Evolutionary conservation across 2,797 vertebrate genomes (phyloP).

Genomic region (Calcarius lapponicus): DNA sequence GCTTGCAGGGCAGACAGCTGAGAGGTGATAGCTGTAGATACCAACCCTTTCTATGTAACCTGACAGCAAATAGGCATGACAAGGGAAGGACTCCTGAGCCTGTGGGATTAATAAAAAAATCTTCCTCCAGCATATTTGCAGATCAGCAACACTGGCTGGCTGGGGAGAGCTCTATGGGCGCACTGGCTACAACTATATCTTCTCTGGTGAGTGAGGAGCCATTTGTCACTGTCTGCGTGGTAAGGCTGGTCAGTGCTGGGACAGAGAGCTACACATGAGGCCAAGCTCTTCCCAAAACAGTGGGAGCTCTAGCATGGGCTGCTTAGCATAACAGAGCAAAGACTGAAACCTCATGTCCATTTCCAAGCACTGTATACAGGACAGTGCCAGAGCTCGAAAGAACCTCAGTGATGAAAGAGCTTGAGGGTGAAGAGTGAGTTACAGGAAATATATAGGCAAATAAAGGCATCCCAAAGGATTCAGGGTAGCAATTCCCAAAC

Average conservation of each 20-base stretch:
- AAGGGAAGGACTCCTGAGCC: not conserved
- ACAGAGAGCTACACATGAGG: not conserved
- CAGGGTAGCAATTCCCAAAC: not conserved
- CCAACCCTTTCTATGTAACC: not conserved
- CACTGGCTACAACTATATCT: conserved; percentile 98
- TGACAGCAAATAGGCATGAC: not conserved
- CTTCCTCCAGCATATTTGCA: conserved; percentile 90
- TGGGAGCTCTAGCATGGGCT: not conserved
- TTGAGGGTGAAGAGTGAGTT: not conserved
- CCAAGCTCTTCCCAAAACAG: not conserved
- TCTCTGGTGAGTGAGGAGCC: conserved; percentile 85
- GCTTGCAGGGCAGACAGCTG: not conserved
- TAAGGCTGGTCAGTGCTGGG: not conserved
- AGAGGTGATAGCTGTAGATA: not conserved
- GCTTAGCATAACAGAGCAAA: not conserved
- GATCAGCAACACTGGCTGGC: conserved; percentile 94
- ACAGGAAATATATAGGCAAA: not conserved
- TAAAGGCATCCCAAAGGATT: not conserved
- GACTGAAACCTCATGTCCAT: fast-evolving
- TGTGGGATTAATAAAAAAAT: not conserved
- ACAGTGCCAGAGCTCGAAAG: not conserved
- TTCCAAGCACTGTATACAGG: not conserved
- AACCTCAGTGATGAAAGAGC: not conserved
- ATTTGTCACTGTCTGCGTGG: not conserved
- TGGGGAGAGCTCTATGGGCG: conserved; percentile 98